These are phyloP conservation scores for Phaenicophaeus curvirostris DNA, from an alignment of 2,797 vertebrate species.

Conservation along the genomic window DNA sequence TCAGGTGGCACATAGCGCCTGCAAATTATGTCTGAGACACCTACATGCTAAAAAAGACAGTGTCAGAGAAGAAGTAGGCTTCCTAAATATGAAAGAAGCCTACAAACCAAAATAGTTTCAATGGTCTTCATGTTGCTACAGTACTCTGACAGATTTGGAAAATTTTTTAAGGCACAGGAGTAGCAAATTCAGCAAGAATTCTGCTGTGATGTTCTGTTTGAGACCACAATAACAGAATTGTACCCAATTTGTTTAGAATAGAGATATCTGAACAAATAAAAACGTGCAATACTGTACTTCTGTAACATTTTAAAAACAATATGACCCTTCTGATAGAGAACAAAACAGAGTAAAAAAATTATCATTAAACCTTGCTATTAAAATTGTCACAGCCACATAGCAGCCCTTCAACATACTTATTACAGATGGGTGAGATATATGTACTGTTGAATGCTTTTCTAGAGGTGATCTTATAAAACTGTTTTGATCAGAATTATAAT, in stretches of 20 bases:
- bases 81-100: not conserved
- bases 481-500: not conserved
- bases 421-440: not conserved
- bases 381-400: not conserved
- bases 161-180: constrained; percentile 30
- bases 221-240: not conserved
- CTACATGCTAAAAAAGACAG: not conserved
- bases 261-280: not conserved
- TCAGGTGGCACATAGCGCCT: not conserved
- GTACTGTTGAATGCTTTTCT: not conserved
- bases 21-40: not conserved
- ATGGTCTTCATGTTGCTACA: not conserved
- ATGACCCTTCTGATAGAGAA: constrained; percentile 20
- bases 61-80: not conserved
- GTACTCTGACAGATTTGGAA: not conserved
- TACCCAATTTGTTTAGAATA: not conserved
- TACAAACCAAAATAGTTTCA: not conserved
- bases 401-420: not conserved
- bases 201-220: not conserved
- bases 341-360: constrained; percentile 25
- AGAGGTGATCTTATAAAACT: not conserved
- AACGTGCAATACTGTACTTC: constrained; percentile 22
- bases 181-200: not conserved
- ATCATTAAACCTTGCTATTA: constrained; percentile 30
- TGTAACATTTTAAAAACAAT: constrained; percentile 13